phyloP scores from a whole-genome alignment of 2,888 invertebrate genomes.

The Venustoraphidia nigricollis region DNA sequence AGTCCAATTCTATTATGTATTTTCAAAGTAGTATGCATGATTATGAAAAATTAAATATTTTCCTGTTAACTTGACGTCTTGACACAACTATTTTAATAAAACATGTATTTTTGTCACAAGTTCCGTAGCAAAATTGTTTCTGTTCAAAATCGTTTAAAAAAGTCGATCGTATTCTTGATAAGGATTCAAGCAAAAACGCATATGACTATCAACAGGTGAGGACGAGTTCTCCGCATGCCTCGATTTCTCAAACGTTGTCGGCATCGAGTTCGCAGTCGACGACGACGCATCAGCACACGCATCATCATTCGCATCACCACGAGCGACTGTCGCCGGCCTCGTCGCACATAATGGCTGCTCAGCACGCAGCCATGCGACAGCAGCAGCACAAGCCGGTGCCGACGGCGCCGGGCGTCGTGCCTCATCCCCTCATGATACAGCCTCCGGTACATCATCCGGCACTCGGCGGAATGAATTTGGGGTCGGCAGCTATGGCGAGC shows the following conservation, averaged over 20 bases:
- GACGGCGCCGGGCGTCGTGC: conserved; percentile 20
- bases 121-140: too few species aligned
- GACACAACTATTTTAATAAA: too few species aligned
- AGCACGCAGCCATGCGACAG: conserved; percentile 16
- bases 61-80: neutral
- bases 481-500: conserved; percentile 19
- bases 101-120: too few species aligned
- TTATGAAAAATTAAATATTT: neutral
- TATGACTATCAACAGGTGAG: conserved; percentile 13
- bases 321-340: conserved; percentile 46
- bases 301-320: conserved; percentile 53
- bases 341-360: conserved; percentile 22
- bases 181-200: too few species aligned
- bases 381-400: conserved; percentile 16
- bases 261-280: neutral
- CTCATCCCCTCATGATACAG: conserved; percentile 47
- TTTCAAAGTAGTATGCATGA: neutral
- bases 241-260: conserved; percentile 13
- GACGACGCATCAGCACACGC: conserved; percentile 37
- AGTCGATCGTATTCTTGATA: too few species aligned
- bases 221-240: conserved; percentile 23
- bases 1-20: neutral
- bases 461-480: too few species aligned
- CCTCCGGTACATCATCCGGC: conserved; percentile 26
- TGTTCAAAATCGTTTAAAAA: too few species aligned